A percentile compares a stretch with the other conserved stretches of the same genome.
Conservation (phyloP, 2,888 invertebrate species). For the Lucinisca nassula region DNA sequence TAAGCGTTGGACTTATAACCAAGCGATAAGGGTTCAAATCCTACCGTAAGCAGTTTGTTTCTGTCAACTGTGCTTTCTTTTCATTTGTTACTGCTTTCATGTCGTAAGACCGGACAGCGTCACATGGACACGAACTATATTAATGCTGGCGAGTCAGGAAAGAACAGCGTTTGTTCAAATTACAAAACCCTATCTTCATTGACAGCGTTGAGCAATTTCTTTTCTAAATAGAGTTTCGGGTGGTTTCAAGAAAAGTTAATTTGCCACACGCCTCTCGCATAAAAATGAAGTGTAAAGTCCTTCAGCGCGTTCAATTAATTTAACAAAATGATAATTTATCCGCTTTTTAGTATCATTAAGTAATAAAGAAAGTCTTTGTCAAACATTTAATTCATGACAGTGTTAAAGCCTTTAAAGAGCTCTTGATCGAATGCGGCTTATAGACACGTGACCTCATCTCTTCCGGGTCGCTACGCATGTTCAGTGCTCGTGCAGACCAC, state of each 20-base stretch:
- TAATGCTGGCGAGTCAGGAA: too few species aligned
- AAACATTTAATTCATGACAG: conserved; percentile 8
- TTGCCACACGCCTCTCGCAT: not conserved
- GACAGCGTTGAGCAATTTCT: too few species aligned
- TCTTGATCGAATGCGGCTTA: conserved; percentile 38
- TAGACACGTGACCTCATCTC: conserved; percentile 68
- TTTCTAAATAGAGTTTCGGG: too few species aligned
- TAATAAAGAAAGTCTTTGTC: conserved; percentile 17
- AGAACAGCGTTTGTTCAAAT: too few species aligned
- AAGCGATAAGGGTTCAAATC: too few species aligned
- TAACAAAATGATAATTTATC: conserved; percentile 17
- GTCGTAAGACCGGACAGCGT: too few species aligned
- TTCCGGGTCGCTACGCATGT: conserved; percentile 67
- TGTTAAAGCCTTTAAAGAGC: conserved; percentile 9
- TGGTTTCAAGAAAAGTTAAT: not conserved
- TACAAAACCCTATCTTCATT: too few species aligned
- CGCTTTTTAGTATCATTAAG: conserved; percentile 11
- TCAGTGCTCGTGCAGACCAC: conserved; percentile 70
- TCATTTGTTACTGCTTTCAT: too few species aligned
- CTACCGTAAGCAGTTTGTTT: too few species aligned
- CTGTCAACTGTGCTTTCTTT: too few species aligned
- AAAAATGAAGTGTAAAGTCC: conserved; percentile 10
- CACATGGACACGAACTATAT: too few species aligned
- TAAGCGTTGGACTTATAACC: too few species aligned
- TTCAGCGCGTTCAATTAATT: conserved; percentile 9